Base-by-base conservation (phyloP, 1,140 invertebrate species). In the Pseudomyrmex dendroicus region DNA sequence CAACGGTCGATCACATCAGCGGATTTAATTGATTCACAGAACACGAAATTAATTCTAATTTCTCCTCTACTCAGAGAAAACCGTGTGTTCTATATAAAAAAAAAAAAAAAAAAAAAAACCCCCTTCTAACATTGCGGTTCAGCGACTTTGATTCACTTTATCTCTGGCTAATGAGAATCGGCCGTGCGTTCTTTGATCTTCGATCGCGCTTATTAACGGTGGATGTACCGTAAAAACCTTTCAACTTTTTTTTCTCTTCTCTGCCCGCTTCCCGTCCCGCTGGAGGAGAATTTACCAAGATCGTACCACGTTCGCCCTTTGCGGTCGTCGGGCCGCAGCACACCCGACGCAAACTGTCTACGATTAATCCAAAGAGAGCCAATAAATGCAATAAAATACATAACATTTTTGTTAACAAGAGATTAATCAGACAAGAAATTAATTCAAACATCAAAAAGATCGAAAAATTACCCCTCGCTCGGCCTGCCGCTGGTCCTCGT, bases 401-500 rank as follows among this genome's bases (percentile, higher is more conserved):
- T 35, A 7, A 35, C 35, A 35, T 35, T 68, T 52, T 13, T 2
- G 4, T 67, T 50, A 35, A 35, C 35, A 35, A 35, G 35, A 35
- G 35, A 35, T 35, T 35, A 35, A 35, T 35, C 35, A 1, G 5
- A 35, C 0, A 7, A 52, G 12, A 35, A 70, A 54, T 54, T 70
- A 68, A 13, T 50, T 15, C n/a, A n/a, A 35, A 12, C 22, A 22
- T 70, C 25, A 9, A 22, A 15, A 25, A 9, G 48, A 66, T 50
- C 4, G 20, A 20, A 35, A 54, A 76, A 13, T 96, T 95, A 97
- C 96, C 95, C 95, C 95, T 89, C 95, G 94, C 90, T 96, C 96
- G 67, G 97, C 97, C 89, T 97, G 96, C 88, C 96, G 95, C 92
- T 98, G 97, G 91, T 96, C 96, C 67, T 95, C 95, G 91, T 98